Evolutionary conservation across 2,797 vertebrate species (phyloP).

Genomic region (Coreius guichenoti): DNA sequence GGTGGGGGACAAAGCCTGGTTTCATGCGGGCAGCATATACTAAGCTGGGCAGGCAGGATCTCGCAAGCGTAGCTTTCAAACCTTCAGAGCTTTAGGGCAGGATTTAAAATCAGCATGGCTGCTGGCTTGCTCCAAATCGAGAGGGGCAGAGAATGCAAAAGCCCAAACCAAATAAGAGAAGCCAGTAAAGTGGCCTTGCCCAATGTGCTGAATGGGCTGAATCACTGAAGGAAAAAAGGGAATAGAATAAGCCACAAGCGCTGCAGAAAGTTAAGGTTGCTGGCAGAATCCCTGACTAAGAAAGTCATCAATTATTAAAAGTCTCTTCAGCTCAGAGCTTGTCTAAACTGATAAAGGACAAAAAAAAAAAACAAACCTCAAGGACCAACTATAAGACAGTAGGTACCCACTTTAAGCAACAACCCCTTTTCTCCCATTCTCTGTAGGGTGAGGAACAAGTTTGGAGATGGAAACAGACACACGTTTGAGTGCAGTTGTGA

Average conservation of each 20-base stretch:
- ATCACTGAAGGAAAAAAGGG: conserved; percentile 42
- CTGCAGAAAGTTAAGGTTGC: conserved; percentile 54
- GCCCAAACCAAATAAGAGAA: conserved; percentile 49
- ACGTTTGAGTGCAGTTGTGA: conserved; percentile 52
- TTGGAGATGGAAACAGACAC: conserved; percentile 54
- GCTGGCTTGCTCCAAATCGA: conserved; percentile 44
- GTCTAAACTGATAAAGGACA: conserved; percentile 55
- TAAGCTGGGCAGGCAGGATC: conserved; percentile 53
- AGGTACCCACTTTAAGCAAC: conserved; percentile 58
- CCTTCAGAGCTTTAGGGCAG: conserved; percentile 45
- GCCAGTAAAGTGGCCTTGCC: conserved; percentile 44
- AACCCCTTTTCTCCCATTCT: conserved; percentile 55
- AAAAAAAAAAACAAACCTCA: conserved; percentile 31
- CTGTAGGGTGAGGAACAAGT: conserved; percentile 60
- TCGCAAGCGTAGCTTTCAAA: conserved; percentile 54
- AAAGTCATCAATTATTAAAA: conserved; percentile 63
- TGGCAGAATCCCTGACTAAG: conserved; percentile 61
- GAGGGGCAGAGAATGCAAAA: conserved; percentile 33
- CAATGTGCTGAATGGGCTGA: conserved; percentile 56
- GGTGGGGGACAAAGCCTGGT: conserved; percentile 54
- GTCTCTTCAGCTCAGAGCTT: conserved; percentile 44
- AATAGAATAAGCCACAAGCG: conserved; percentile 53
- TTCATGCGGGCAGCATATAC: conserved; percentile 48
- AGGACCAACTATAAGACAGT: conserved; percentile 62
- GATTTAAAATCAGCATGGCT: conserved; percentile 55